Percentiles rank a stretch among this genome's conserved stretches.
Conservation (phyloP, 2,797 vertebrate species). For the Choloepus didactylus region DNA sequence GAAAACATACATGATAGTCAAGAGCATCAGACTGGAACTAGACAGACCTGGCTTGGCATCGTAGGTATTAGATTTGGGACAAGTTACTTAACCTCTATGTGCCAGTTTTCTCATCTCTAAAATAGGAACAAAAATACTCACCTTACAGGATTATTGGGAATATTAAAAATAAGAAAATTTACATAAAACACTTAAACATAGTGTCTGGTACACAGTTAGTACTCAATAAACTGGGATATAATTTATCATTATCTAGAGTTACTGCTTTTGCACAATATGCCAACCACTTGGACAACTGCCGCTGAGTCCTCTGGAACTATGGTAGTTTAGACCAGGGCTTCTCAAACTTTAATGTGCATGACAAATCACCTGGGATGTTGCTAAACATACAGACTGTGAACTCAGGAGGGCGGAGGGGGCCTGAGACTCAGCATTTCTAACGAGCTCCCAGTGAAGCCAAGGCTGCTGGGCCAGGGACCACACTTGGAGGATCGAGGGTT, state of each 20-base stretch:
- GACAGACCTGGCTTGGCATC: not conserved
- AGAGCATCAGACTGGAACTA: not conserved
- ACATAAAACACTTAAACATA: not conserved
- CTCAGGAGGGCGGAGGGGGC: not conserved
- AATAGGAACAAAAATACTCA: not conserved
- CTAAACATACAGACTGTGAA: not conserved
- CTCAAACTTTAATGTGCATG: not conserved
- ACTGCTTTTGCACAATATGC: not conserved
- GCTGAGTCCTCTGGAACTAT: not conserved
- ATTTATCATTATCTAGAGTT: not conserved
- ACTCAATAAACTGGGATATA: not conserved
- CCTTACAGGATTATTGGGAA: not conserved
- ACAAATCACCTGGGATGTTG: not conserved
- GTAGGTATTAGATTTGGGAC: not conserved
- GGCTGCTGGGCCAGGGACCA: not conserved
- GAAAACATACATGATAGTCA: not conserved
- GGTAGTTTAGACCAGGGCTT: not conserved
- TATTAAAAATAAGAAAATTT: slow-evolving; percentile 23
- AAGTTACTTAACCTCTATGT: not conserved
- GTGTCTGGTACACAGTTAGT: not conserved
- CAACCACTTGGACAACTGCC: not conserved
- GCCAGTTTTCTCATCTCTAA: slow-evolving; percentile 46
- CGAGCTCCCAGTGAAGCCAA: not conserved
- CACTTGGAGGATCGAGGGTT: not conserved
- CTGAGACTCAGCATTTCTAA: not conserved